These are phyloP conservation scores for Drepanosiphum platanoidis DNA, from an alignment of 2,888 invertebrate species.

Conservation along the genomic window DNA sequence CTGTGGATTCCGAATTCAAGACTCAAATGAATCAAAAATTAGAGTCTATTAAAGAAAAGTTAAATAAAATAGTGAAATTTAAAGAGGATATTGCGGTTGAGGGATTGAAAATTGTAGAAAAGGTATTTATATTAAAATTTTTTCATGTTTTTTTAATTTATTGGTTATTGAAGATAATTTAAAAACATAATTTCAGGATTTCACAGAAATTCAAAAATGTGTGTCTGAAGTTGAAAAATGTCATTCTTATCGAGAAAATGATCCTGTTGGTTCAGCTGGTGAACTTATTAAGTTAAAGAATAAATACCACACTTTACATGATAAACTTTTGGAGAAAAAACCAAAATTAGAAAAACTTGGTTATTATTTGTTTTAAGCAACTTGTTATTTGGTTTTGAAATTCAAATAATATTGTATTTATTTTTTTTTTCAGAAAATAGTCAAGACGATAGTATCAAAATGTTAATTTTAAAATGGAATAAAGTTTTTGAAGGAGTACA, in stretches of 20 bases:
- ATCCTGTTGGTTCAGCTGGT: constrained; percentile 47
- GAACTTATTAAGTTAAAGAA: constrained; percentile 57
- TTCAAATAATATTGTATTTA: neutral
- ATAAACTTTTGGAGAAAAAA: constrained; percentile 58
- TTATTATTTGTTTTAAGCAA: neutral
- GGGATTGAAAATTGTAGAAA: constrained; percentile 54
- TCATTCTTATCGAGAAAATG: constrained; percentile 53
- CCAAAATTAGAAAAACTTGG: constrained; percentile 58
- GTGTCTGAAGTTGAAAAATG: constrained; percentile 57
- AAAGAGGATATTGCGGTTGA: constrained; percentile 50
- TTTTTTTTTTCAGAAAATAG: constrained; percentile 35
- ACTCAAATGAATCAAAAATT: constrained; percentile 37
- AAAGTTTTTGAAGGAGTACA: constrained; percentile 55
- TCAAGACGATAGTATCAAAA: constrained; percentile 46
- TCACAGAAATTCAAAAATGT: constrained; percentile 47
- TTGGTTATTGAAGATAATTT: neutral
- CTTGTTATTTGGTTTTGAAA: neutral
- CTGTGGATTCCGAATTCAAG: constrained; percentile 49
- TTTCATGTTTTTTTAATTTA: neutral
- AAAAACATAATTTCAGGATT: constrained; percentile 32
- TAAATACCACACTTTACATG: constrained; percentile 46
- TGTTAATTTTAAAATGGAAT: constrained; percentile 53
- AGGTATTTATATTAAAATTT: constrained; percentile 12
- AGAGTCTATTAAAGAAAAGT: constrained; percentile 44
- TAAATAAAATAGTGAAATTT: constrained; percentile 43